Percentiles rank a stretch among this genome's conserved stretches.
Conservation (phyloP, 2,113 vertebrate genomes). For the Callochromis pleurospilus region DNA sequence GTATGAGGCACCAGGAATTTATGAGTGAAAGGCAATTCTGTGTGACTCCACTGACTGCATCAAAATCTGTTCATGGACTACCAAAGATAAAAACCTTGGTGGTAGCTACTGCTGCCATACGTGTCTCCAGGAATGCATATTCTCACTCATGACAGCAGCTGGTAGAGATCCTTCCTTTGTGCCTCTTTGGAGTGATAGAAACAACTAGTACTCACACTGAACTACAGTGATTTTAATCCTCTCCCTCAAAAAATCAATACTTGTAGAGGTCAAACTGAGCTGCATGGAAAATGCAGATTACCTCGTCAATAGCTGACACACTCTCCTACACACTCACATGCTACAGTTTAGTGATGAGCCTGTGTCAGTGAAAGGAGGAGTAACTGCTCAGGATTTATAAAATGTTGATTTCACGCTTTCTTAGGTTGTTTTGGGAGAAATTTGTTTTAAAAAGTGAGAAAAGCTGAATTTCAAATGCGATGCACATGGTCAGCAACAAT, state of each 20-base stretch:
- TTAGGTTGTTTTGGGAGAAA: not conserved
- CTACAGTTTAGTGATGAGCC: not conserved
- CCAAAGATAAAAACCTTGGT: not conserved
- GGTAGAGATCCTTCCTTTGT: not conserved
- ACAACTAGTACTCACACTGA: not conserved
- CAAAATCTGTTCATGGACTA: not conserved
- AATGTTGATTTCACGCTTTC: not conserved
- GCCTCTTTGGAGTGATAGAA: not conserved
- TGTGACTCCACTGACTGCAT: not conserved
- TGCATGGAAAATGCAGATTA: slow-evolving; percentile 48
- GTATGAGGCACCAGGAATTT: not conserved
- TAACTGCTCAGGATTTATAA: not conserved
- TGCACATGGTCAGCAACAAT: not conserved
- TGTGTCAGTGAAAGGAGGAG: not conserved
- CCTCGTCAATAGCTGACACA: slow-evolving; percentile 31
- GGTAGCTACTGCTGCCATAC: not conserved
- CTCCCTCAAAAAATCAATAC: slow-evolving; percentile 41
- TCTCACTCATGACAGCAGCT: not conserved
- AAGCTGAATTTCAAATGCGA: not conserved
- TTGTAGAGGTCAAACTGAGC: slow-evolving; percentile 43
- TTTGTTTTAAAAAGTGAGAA: not conserved
- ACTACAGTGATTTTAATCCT: slow-evolving; percentile 32
- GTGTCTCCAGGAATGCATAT: not conserved
- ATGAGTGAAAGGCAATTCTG: not conserved
- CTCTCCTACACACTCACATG: not conserved